These are phyloP conservation scores for Cryptotermes secundus DNA, from an alignment of 1,140 invertebrate species.

Conservation along the genomic window DNA sequence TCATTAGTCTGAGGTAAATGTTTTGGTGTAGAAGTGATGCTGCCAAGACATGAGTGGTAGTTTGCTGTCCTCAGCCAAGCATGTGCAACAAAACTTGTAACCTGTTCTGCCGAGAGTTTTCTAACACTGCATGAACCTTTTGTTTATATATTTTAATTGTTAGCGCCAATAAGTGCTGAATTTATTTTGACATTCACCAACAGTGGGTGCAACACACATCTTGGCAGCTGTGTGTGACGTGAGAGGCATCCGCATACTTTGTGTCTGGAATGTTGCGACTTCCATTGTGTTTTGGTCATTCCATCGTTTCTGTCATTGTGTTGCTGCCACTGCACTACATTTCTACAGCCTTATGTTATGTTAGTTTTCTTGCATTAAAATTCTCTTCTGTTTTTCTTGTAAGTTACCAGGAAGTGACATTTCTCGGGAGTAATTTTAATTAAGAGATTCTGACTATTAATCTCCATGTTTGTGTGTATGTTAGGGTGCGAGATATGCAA, in stretches of 20 bases:
- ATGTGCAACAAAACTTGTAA: neutral
- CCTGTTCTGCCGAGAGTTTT: neutral
- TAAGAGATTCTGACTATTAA: neutral
- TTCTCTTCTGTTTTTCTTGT: neutral
- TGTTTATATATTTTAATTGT: neutral
- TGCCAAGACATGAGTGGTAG: neutral
- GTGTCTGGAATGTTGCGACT: neutral
- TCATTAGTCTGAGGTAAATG: neutral
- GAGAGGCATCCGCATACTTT: neutral
- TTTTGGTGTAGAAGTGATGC: neutral
- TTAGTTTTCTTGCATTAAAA: neutral
- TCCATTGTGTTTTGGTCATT: neutral
- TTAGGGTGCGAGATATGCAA: neutral
- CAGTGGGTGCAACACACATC: too few relatives aligned
- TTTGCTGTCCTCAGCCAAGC: neutral
- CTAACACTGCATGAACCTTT: neutral
- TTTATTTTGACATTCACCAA: neutral
- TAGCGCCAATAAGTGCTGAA: neutral
- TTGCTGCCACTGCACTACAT: neutral
- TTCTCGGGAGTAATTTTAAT: neutral
- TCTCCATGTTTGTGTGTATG: neutral
- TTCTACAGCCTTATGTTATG: neutral
- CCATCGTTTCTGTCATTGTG: neutral
- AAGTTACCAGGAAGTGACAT: conserved; percentile 16
- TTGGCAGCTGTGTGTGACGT: too few relatives aligned